phyloP scores from a whole-genome alignment of 2,888 invertebrate genomes.

The Nezara viridula region DNA sequence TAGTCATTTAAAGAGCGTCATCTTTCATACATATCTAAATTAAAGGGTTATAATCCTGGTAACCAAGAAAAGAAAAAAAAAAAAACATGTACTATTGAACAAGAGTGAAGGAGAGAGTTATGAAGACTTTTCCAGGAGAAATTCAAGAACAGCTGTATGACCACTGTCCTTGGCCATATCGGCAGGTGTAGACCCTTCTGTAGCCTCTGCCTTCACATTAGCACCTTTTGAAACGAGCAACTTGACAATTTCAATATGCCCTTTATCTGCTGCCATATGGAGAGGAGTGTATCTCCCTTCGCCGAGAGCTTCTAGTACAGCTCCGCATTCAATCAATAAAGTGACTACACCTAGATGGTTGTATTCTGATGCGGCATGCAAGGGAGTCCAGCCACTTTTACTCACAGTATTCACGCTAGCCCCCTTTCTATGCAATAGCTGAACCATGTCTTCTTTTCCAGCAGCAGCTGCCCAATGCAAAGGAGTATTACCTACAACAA shows the following conservation, averaged over 20 bases:
- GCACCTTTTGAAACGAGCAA: background rate
- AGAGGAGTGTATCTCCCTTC: slow-evolving; percentile 10
- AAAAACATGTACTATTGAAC: background rate
- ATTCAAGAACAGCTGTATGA: background rate
- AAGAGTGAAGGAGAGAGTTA: background rate
- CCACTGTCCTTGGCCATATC: slow-evolving; percentile 41
- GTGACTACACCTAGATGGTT: background rate
- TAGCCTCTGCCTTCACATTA: background rate
- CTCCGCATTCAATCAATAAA: background rate
- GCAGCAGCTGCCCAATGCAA: slow-evolving; percentile 26
- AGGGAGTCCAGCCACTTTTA: background rate
- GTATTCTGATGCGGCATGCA: slow-evolving; percentile 25
- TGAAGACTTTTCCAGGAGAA: background rate
- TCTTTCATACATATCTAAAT: background rate
- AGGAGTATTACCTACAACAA: slow-evolving; percentile 31
- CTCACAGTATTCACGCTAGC: background rate
- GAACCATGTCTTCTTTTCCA: background rate
- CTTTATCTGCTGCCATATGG: slow-evolving; percentile 12
- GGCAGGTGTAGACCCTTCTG: background rate
- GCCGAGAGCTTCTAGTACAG: background rate
- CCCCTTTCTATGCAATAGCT: background rate
- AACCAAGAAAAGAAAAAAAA: background rate
- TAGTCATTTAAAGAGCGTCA: background rate
- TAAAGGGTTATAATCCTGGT: background rate
- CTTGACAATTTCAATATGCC: background rate